Evolutionary conservation across 2,888 invertebrate genomes (phyloP).

Genomic region (Mylabris sibirica): DNA sequence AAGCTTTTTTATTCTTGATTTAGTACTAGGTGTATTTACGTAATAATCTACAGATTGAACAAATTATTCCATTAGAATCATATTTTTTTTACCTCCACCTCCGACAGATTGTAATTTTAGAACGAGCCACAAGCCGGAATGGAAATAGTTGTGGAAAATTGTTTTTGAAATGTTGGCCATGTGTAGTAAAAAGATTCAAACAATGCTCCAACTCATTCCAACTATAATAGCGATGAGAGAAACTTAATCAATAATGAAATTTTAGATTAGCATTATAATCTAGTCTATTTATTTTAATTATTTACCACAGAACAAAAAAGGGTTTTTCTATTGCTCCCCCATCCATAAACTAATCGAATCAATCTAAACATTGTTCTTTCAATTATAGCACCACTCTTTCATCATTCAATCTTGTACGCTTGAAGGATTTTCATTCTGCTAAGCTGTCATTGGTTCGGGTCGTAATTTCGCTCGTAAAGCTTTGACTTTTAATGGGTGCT

Average conservation of each 20-base stretch:
- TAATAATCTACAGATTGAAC: background rate
- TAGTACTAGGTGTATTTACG: background rate
- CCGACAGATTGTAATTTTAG: conserved; percentile 26
- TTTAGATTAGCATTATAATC: background rate
- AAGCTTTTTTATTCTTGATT: background rate
- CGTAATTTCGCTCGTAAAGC: conserved; percentile 35
- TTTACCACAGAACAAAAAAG: background rate
- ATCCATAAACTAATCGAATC: conserved; percentile 27
- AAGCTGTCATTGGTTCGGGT: conserved; percentile 33
- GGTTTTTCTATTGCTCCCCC: background rate
- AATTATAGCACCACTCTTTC: conserved; percentile 31
- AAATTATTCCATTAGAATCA: background rate
- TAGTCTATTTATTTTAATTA: background rate
- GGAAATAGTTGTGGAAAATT: conserved; percentile 29
- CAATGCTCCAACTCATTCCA: background rate
- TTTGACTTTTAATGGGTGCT: conserved; percentile 31
- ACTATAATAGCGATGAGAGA: too few relatives aligned
- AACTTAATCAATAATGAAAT: background rate
- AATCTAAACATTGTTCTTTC: conserved; percentile 32
- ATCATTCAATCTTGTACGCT: conserved; percentile 31
- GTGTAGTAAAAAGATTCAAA: background rate
- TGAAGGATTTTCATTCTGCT: conserved; percentile 29
- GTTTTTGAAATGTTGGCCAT: conserved; percentile 19
- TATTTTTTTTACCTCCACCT: too few relatives aligned
- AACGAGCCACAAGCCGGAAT: conserved; percentile 29